Evolutionary conservation across 1,140 invertebrate species (phyloP).

Genomic region (Scaptomyza montana): DNA sequence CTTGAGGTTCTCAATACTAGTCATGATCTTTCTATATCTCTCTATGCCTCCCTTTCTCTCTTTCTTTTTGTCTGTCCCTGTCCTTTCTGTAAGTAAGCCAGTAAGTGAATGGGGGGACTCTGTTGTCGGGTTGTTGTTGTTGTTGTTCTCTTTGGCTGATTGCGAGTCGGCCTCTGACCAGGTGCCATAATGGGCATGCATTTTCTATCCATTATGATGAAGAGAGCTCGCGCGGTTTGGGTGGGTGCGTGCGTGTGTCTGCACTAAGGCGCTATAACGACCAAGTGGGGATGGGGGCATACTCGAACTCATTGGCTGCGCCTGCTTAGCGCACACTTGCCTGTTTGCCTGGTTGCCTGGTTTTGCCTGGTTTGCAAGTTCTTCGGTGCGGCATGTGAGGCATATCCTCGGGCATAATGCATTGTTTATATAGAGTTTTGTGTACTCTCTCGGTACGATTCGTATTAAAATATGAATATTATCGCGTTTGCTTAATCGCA

Average conservation of each 20-base stretch:
- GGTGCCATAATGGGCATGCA: slow-evolving; percentile 79
- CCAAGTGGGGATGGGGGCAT: background rate
- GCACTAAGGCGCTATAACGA: background rate
- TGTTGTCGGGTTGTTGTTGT: background rate
- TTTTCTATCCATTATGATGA: slow-evolving; percentile 66
- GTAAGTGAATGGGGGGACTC: slow-evolving; percentile 67
- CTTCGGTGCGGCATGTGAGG: slow-evolving; percentile 10
- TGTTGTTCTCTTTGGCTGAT: background rate
- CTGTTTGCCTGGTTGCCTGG: slow-evolving; percentile 5
- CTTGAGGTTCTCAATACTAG: background rate
- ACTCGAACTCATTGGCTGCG: slow-evolving; percentile 40
- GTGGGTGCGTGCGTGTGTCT: slow-evolving; percentile 69
- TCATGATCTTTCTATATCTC: slow-evolving; percentile 40
- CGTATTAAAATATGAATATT: slow-evolving; percentile 83
- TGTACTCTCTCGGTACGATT: slow-evolving; percentile 15
- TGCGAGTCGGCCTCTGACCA: slow-evolving; percentile 45
- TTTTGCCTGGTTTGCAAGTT: too few relatives aligned
- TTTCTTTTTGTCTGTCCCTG: slow-evolving; percentile 24
- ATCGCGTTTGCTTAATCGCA: slow-evolving; percentile 81
- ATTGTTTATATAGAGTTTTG: slow-evolving; percentile 79
- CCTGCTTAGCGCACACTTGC: slow-evolving; percentile 48
- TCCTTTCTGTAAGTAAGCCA: slow-evolving; percentile 68
- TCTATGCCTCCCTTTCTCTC: background rate
- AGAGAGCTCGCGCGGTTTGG: slow-evolving; percentile 37
- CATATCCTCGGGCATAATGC: slow-evolving; percentile 61